These are phyloP conservation scores for Neostethus bicornis DNA, from an alignment of 2,797 vertebrate genomes.

Conservation along the genomic window DNA sequence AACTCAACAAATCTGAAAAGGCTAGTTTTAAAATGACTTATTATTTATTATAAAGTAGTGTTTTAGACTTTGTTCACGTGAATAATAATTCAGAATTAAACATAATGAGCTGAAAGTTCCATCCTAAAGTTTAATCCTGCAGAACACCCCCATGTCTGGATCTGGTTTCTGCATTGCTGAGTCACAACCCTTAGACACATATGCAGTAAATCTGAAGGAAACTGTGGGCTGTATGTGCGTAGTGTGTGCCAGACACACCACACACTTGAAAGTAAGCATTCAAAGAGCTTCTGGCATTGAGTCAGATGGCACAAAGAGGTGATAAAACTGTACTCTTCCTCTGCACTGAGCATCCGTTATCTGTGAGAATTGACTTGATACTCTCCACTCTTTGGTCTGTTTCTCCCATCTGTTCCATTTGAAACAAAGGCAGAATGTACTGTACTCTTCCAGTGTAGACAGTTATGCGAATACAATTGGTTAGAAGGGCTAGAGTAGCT, in stretches of 20 bases:
- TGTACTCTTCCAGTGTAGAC: background rate
- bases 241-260: conserved; percentile 21
- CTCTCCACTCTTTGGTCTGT: conserved; percentile 11
- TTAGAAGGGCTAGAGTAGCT: conserved; percentile 2
- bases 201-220: conserved; percentile 27
- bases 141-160: conserved; percentile 34
- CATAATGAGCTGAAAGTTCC: conserved; percentile 3
- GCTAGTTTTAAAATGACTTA: background rate
- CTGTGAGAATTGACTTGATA: conserved; percentile 24
- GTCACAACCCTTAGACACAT: conserved; percentile 38
- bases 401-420: conserved; percentile 26
- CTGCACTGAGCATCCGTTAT: conserved; percentile 29
- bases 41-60: no score
- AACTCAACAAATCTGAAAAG: no score
- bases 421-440: conserved; percentile 9
- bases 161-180: conserved; percentile 27
- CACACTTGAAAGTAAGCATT: conserved; percentile 32
- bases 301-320: conserved; percentile 32
- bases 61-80: background rate
- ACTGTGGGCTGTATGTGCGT: conserved; percentile 14
- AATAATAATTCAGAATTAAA: background rate
- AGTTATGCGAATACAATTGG: background rate
- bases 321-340: conserved; percentile 27
- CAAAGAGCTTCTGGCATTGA: conserved; percentile 33
- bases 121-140: conserved; percentile 17